Evolutionary conservation across 2,113 vertebrate genomes (phyloP).

Genomic region (Coregonus clupeaformis): DNA sequence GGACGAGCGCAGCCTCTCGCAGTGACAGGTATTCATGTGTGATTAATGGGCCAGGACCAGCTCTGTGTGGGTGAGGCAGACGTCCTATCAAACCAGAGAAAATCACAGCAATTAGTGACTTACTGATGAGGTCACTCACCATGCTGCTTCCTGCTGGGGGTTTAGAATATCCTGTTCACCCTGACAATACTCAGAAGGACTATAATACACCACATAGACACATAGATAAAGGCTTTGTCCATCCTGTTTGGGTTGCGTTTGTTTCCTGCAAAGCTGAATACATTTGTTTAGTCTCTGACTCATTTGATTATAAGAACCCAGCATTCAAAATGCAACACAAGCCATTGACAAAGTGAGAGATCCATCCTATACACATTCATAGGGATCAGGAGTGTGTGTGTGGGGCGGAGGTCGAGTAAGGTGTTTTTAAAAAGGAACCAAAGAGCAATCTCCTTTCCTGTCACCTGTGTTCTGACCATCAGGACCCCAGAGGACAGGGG

Average conservation of each 20-base stretch:
- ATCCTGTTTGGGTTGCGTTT: too few relatives aligned
- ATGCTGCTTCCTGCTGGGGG: neutral
- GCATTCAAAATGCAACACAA: too few relatives aligned
- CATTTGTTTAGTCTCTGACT: too few relatives aligned
- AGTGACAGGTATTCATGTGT: conserved; percentile 50
- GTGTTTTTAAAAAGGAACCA: neutral
- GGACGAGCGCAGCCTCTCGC: conserved; percentile 37
- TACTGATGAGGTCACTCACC: conserved; percentile 33
- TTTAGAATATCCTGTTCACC: neutral
- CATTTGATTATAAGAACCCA: too few relatives aligned
- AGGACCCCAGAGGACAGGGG: neutral
- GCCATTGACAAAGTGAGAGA: neutral
- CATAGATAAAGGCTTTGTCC: neutral
- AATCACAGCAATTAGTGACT: conserved; percentile 42
- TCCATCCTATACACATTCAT: neutral
- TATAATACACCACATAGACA: neutral
- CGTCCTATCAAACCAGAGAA: conserved; percentile 35
- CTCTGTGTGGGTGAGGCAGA: conserved; percentile 22
- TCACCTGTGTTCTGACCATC: neutral
- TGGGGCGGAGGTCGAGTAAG: neutral
- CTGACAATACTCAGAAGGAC: neutral
- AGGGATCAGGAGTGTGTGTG: neutral
- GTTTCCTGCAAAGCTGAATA: too few relatives aligned
- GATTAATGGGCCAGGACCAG: conserved; percentile 50
- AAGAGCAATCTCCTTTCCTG: neutral